Evolutionary conservation across 2,888 invertebrate genomes (phyloP), one percentile per base, ranked within the genome.

Genomic region (Lasius platythorax): DNA sequence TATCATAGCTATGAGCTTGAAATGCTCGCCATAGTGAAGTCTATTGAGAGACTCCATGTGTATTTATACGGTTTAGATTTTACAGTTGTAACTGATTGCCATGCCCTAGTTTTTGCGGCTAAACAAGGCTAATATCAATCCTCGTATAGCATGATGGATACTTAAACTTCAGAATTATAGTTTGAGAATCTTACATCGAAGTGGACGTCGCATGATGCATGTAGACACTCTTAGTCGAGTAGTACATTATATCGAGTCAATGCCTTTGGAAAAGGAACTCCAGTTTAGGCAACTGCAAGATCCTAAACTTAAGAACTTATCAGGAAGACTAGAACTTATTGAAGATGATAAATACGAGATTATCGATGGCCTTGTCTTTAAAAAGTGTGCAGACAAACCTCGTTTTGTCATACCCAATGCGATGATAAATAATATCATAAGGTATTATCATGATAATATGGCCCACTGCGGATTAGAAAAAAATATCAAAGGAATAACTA

Each of bases 381-480:
- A 40, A 37, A 0, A 23, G 23, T 23, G 23, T 23, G 23, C 23
- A 23, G 4, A 18, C 3, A 15, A n/a, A 67, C 40, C 37, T 4
- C 2, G 18, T 2, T 67, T 67, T n/a, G 15, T 40, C 4, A 9
- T 67, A 1, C 67, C 67, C 1, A 12, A 67, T 4, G 1, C 43
- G 2, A 67, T 67, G 67, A n/a, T 67, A 8, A 5, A 43, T n/a
- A 33, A 67, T 23, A 40, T 43, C 8, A 23, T 33, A 15, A 15
- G 43, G 2, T 23, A n/a, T 3, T 67, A 67, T 23, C 67, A 67
- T 23, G 67, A 67, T 8, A 23, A 67, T 4, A 67, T 67, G 67
- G 67, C 40, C 4, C 67, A 67, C 5, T 23, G 23, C n/a, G 67
- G 67, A 5, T 6, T 6, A n/a, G 67, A 67, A 4, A 67, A 67